Base-by-base conservation (phyloP, 2,797 vertebrate genomes). In the Schizothorax lantsangensis region DNA sequence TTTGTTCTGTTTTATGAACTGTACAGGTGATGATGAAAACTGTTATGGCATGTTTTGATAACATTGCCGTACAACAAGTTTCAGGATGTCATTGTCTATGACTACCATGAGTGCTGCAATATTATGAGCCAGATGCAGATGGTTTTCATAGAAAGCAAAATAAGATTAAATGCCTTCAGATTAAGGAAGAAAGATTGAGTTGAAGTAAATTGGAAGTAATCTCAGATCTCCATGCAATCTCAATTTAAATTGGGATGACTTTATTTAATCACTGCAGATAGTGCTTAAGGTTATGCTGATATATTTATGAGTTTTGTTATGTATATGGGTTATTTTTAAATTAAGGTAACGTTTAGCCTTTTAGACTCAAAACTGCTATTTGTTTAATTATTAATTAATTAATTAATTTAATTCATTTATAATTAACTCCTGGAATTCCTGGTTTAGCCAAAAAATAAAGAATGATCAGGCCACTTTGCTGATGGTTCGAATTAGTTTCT, bases 41-140 rank as follows among this genome's bases (percentile, higher is more conserved):
- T 52, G 54, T 68, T 33, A 26, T 40, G 43, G 57, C 71, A 11
- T 30, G 38, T 47, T 84, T 47, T 49, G 38, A 33, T 47, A 64
- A 52, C 12, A n/a, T 17, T n/a, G n/a, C 5, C 38, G 23, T 19
- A 72, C 47, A 64, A 30, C 8, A 12, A n/a, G 57, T 6, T 8
- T n/a, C 52, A 52, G 74, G 30, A 33, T 30, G 36, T n/a, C 87
- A 71, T 36, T 62, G 45, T 52, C 9, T n/a, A 26, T 12, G 59
- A 71, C n/a, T 62, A 49, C 69, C 77, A 68, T 64, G 81, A 71
- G 81, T 57, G 57, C 26, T 75, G 40, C 57, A 80, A 64, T 45
- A 62, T 43, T 33, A 36, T 36, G 15, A 72, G n/a, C 23, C 43
- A 64, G 49, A 26, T 45, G 66, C 66, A 45, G 71, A 72, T 23